Conservation (phyloP, 2,113 vertebrate species). For the Noctilio leporinus region DNA sequence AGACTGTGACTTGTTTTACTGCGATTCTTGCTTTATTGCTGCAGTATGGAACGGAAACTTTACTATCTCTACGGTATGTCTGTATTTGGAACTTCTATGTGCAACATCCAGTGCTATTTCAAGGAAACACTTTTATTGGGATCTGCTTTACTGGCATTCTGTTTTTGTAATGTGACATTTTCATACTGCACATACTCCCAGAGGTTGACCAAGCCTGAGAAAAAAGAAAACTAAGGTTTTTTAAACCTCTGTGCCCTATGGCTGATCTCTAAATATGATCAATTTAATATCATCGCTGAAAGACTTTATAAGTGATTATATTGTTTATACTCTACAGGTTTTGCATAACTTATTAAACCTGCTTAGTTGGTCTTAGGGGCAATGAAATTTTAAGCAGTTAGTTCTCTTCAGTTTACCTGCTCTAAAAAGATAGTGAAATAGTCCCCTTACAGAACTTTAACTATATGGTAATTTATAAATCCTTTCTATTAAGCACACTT, state of each 20-base stretch:
- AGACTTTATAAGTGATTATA: not conserved
- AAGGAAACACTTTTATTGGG: not conserved
- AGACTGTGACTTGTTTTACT: not conserved
- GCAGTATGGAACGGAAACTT: not conserved
- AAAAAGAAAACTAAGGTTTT: not conserved
- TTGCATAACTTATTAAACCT: not conserved
- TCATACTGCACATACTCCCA: not conserved
- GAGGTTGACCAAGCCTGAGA: not conserved
- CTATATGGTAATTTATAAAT: not conserved
- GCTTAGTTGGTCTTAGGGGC: not conserved
- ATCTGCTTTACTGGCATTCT: not conserved
- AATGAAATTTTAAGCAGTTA: not conserved
- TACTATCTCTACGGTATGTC: not conserved
- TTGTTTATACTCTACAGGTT: not conserved
- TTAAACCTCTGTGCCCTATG: not conserved
- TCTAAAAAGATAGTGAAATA: not conserved
- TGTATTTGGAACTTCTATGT: not conserved
- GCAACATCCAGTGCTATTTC: not conserved
- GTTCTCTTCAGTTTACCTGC: not conserved
- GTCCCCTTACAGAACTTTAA: not conserved
- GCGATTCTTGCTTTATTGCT: not conserved
- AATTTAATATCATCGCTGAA: not conserved
- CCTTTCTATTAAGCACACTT: not conserved
- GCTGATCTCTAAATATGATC: not conserved
- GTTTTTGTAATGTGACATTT: not conserved